Percentiles rank a stretch among this genome's conserved stretches.
phyloP scores from a whole-genome alignment of 2,113 vertebrate genomes.

The Varanus komodoensis region DNA sequence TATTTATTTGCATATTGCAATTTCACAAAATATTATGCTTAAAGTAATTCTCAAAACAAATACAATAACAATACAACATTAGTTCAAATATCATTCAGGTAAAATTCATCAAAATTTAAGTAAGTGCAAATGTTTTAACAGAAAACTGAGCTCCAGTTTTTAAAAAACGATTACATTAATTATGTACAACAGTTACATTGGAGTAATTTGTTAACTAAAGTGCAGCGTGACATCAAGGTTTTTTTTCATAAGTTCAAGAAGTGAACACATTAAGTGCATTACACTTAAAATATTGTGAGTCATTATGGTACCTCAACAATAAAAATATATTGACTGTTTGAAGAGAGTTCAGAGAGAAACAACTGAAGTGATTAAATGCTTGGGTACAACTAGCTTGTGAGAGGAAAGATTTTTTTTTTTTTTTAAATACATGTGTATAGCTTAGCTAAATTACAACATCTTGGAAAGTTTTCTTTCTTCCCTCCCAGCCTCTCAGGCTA shows the following conservation, averaged over 20 bases:
- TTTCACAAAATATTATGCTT: no score
- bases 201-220: not conserved
- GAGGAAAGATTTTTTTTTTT: constrained; percentile 5
- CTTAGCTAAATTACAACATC: constrained; percentile 62
- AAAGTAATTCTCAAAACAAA: no score
- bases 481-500: constrained; percentile 44
- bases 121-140: not conserved
- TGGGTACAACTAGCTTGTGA: not conserved
- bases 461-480: constrained; percentile 63
- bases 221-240: not conserved
- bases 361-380: constrained; percentile 27
- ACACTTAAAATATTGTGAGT: constrained; percentile 12
- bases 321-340: constrained; percentile 21
- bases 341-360: constrained; percentile 46
- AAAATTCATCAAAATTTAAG: no score
- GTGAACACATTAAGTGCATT: not conserved
- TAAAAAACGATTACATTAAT: constrained; percentile 28
- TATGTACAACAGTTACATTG: constrained; percentile 5
- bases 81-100: no score
- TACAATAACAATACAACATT: no score
- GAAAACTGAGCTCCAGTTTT: constrained; percentile 10
- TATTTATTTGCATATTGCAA: no score
- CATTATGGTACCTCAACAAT: not conserved
- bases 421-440: constrained; percentile 52
- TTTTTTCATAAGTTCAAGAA: not conserved